Conservation (phyloP, 1,140 invertebrate genomes). For the Zaprionus nigranus region DNA sequence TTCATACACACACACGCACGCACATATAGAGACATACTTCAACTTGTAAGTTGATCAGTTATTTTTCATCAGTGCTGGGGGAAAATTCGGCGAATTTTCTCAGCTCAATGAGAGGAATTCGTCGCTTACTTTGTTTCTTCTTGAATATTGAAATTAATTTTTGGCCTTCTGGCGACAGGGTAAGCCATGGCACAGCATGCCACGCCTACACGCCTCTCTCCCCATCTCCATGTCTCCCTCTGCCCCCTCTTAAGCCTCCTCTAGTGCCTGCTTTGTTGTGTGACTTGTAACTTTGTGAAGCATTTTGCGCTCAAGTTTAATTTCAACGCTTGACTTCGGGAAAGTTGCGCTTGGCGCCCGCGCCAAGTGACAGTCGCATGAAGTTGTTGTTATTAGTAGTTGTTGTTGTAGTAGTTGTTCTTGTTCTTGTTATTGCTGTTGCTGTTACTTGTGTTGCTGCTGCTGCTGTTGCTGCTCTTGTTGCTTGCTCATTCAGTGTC, state of each 20-base stretch:
- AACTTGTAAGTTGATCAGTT: constrained; percentile 20
- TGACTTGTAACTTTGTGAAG: constrained; percentile 76
- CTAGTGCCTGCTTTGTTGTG: constrained; percentile 57
- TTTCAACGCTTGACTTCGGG: constrained; percentile 76
- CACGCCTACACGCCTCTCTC: background rate
- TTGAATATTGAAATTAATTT: constrained; percentile 75
- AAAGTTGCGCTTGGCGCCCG: constrained; percentile 49
- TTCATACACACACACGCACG: background rate
- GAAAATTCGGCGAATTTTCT: constrained; percentile 23
- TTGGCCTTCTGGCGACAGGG: constrained; percentile 50
- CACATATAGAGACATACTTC: constrained; percentile 10
- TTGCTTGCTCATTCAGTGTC: constrained; percentile 2
- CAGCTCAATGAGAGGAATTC: background rate
- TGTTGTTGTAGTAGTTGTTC: background rate
- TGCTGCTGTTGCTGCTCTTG: constrained; percentile 3
- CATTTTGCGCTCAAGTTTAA: constrained; percentile 75
- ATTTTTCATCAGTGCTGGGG: constrained; percentile 2
- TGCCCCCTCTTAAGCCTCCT: background rate
- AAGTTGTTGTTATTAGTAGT: background rate
- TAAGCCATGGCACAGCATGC: constrained; percentile 19
- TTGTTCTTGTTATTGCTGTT: background rate
- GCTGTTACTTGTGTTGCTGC: background rate
- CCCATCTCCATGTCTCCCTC: background rate
- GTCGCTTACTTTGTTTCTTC: constrained; percentile 34
- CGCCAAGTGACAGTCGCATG: constrained; percentile 37